These are phyloP conservation scores for Andrena bucephala DNA, from an alignment of 2,888 invertebrate genomes.

Conservation along the genomic window DNA sequence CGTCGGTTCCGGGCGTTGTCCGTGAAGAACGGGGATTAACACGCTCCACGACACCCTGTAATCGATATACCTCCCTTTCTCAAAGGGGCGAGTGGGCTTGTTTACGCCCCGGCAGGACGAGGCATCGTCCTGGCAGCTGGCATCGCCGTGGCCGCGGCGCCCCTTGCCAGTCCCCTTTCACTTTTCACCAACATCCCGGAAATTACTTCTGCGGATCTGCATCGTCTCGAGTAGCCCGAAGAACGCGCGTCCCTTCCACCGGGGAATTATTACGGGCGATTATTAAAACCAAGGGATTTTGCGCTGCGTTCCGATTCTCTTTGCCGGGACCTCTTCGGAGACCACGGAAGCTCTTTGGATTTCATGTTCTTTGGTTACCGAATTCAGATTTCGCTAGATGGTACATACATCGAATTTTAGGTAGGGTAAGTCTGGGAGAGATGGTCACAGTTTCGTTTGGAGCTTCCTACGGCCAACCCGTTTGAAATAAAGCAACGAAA, in stretches of 20 bases:
- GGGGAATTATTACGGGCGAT: neutral
- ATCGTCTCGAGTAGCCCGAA: conserved; percentile 10
- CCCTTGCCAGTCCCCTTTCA: conserved; percentile 58
- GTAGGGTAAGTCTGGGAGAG: no score
- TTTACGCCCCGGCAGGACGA: conserved; percentile 51
- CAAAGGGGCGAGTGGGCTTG: conserved; percentile 49
- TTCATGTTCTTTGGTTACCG: neutral
- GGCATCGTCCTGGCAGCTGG: conserved; percentile 48
- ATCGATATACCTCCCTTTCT: conserved; percentile 69
- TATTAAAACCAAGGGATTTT: conserved; percentile 27
- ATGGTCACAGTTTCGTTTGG: no score
- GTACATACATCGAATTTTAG: no score
- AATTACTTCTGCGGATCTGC: conserved; percentile 63
- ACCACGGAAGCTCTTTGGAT: neutral
- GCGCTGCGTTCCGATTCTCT: neutral
- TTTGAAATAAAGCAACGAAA: no score
- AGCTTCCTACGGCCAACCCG: no score
- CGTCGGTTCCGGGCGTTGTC: conserved; percentile 39
- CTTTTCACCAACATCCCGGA: conserved; percentile 42
- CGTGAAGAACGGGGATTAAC: conserved; percentile 69
- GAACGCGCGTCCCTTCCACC: conserved; percentile 4
- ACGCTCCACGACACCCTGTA: conserved; percentile 70
- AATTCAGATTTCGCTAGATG: no score
- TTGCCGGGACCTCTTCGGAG: neutral
- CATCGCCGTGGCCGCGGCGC: conserved; percentile 15